Evolutionary conservation across 35 echinoderm and acorn worm genomes (phyloP).

Genomic region (Patiria miniata): DNA sequence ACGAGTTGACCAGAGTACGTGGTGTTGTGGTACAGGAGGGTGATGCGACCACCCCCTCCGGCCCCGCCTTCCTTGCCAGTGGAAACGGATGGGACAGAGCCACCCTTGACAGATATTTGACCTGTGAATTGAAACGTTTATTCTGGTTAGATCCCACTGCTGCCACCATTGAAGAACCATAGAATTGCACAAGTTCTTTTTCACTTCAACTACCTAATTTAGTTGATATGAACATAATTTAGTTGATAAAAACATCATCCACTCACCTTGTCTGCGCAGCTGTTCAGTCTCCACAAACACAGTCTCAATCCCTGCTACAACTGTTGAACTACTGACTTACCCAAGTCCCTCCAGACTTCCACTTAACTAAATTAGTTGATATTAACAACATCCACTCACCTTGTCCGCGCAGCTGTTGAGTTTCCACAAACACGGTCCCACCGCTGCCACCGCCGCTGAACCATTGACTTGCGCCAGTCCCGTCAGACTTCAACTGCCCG

Average conservation of each 20-base stretch:
- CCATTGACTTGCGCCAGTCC: slow-evolving; percentile 4
- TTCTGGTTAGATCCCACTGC: slow-evolving; percentile 36
- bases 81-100: not conserved
- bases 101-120: slow-evolving; percentile 11
- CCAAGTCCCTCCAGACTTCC: no score
- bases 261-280: no score
- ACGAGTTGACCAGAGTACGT: slow-evolving; percentile 41
- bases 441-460: slow-evolving; percentile 80
- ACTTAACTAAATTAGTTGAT: no score
- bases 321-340: no score
- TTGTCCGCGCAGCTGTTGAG: slow-evolving; percentile 50
- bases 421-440: slow-evolving; percentile 52
- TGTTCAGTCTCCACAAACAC: no score
- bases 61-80: slow-evolving; percentile 34
- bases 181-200: no score
- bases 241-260: no score
- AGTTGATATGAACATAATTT: no score
- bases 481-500: slow-evolving; percentile 63
- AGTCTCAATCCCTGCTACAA: no score
- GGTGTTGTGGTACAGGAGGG: slow-evolving; percentile 51
- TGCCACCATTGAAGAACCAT: slow-evolving; percentile 58
- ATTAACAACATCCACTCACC: slow-evolving; percentile 22
- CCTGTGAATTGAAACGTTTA: not conserved
- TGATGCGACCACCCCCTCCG: slow-evolving; percentile 73
- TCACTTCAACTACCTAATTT: no score